Base-by-base conservation (phyloP, 2,113 vertebrate genomes). In the Egretta garzetta region DNA sequence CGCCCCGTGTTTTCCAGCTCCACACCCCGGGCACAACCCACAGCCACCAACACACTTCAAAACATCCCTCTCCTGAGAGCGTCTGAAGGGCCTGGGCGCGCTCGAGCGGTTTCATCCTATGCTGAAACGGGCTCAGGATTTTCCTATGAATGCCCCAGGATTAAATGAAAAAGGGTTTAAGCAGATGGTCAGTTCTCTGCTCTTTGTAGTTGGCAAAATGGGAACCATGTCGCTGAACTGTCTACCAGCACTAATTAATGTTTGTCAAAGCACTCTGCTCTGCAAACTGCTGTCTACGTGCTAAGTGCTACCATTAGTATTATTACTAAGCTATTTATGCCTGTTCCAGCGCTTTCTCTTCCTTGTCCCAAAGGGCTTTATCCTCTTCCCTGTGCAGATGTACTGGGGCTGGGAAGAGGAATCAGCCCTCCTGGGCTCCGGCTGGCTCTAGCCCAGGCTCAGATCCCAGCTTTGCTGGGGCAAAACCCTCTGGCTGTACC, bases 281-380 rank as follows among this genome's bases (percentile, higher is more conserved):
- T 93, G 96, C 95, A 93, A 88, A 95, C 88, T 58, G 41, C 90
- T 92, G 96, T 83, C 72, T 87, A 80, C 27, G 76, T 95, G 92
- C 95, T 92, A 93, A 97, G 88, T 88, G 93, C 95, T 90, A 53
- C 90, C 94, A 79, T 92, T 93, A 96, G 84, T 72, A 67, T 95
- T 97, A 96, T 97, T 97, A 94, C 95, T 81, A 45, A 94, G 95
- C 91, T 94, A 92, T 92, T 94, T 94, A 95, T 86, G 92, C 92
- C 85, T 86, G 88, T 94, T 96, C 93, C 95, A 93, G 90, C 21
- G 90, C 88, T 93, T 97, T 96, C 96, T 96, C 88, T 76, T 90
- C 90, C 82, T 90, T 18, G 0, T 95, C 95, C 93, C 96, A 81
- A 80, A 90, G 88, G 97, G 88, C 30, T 93, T 96, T 93, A 43